A percentile compares a stretch with the other conserved stretches of the same genome.
phyloP scores from a whole-genome alignment of 2,888 invertebrate species.

The Phanerotoma sp. region DNA sequence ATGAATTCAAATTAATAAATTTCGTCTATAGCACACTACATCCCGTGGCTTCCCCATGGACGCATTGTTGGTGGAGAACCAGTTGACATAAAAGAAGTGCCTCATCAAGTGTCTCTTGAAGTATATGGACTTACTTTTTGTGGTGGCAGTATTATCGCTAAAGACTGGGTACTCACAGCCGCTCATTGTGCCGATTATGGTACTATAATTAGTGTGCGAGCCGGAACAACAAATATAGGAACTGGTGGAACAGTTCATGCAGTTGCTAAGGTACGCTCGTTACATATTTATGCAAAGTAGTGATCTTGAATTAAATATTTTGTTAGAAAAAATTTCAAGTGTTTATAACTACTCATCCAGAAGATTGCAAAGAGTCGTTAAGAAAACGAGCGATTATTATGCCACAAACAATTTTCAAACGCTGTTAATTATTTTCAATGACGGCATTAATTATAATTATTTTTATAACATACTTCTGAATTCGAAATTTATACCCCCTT shows the following conservation, averaged over 20 bases:
- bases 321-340: neutral
- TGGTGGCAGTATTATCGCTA: conserved; percentile 62
- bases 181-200: conserved; percentile 61
- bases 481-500: no score
- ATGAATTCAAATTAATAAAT: no score
- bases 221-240: conserved; percentile 55
- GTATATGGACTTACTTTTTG: conserved; percentile 59
- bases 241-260: conserved; percentile 60
- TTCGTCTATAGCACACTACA: conserved; percentile 52
- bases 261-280: conserved; percentile 41
- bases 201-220: conserved; percentile 52
- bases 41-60: conserved; percentile 38
- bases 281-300: no score
- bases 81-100: conserved; percentile 58
- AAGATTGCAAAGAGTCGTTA: no score
- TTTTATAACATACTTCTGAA: no score
- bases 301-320: neutral
- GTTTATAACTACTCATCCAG: no score
- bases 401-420: no score
- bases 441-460: no score
- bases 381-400: no score
- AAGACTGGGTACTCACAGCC: conserved; percentile 61
- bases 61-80: conserved; percentile 60
- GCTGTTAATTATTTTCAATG: no score
- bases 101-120: conserved; percentile 59